Percentiles rank a stretch among this genome's conserved stretches.
Evolutionary conservation across 2,113 vertebrate species (phyloP).

Genomic region (Laticauda colubrina): DNA sequence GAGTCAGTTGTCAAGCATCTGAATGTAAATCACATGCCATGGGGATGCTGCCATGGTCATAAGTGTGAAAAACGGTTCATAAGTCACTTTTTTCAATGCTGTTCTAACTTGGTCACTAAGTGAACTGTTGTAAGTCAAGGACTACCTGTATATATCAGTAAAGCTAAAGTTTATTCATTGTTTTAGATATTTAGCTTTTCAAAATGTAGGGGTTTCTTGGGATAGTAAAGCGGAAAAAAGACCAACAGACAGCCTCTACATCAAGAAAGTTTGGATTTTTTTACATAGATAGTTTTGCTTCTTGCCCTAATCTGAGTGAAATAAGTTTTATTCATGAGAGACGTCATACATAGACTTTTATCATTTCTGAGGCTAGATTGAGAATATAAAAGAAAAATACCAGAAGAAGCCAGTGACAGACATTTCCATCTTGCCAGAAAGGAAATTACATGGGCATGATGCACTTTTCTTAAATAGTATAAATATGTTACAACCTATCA

Average conservation of each 20-base stretch:
- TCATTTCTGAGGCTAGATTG: not conserved
- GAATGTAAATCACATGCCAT: too few relatives aligned
- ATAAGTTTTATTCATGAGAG: not conserved
- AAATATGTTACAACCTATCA: not conserved
- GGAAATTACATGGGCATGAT: not conserved
- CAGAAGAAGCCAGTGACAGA: not conserved
- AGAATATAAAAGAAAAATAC: not conserved
- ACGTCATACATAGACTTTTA: not conserved
- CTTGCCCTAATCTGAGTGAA: not conserved
- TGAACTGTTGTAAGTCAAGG: too few relatives aligned
- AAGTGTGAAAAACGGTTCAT: too few relatives aligned
- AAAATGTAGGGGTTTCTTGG: not conserved
- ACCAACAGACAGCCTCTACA: not conserved
- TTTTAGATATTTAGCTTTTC: not conserved
- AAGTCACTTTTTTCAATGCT: too few relatives aligned
- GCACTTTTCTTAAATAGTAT: not conserved
- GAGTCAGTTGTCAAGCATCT: too few relatives aligned
- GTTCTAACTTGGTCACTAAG: too few relatives aligned
- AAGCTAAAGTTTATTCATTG: not conserved
- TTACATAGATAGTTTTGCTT: not conserved
- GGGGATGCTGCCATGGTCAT: too few relatives aligned
- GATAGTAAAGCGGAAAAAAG: not conserved
- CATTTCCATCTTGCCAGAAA: not conserved
- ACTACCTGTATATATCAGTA: not conserved
- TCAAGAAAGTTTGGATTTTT: not conserved